phyloP scores from a whole-genome alignment of 2,797 vertebrate genomes.

The Prionace glauca region DNA sequence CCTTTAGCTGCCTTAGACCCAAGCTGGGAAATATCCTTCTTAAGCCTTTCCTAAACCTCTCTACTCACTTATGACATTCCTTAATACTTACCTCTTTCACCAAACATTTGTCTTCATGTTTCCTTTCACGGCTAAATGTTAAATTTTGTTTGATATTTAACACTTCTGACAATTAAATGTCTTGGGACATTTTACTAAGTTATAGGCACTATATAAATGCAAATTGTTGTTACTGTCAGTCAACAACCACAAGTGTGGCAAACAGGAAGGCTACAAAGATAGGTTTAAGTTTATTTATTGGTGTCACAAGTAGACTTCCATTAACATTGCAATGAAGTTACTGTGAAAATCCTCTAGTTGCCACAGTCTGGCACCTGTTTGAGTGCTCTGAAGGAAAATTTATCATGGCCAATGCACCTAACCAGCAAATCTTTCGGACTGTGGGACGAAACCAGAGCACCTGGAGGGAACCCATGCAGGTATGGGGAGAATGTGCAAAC shows the following conservation, averaged over 20 bases:
- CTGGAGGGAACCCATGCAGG: no score
- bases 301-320: no score
- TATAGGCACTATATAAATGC: not conserved
- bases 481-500: no score
- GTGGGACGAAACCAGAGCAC: no score
- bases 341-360: no score
- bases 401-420: no score
- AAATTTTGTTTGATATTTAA: not conserved
- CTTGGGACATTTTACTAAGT: not conserved
- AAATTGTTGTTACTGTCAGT: not conserved
- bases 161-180: no score
- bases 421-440: no score
- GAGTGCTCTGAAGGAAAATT: no score
- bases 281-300: no score
- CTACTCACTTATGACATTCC: not conserved
- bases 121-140: not conserved
- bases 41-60: not conserved
- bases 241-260: not conserved
- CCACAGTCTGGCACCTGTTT: no score
- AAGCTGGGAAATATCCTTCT: not conserved
- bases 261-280: not conserved
- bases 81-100: not conserved
- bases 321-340: no score
- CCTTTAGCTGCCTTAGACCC: not conserved
- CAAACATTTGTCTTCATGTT: not conserved